phyloP scores from a whole-genome alignment of 2,797 vertebrate species.

The Acestrorhynchus altus region DNA sequence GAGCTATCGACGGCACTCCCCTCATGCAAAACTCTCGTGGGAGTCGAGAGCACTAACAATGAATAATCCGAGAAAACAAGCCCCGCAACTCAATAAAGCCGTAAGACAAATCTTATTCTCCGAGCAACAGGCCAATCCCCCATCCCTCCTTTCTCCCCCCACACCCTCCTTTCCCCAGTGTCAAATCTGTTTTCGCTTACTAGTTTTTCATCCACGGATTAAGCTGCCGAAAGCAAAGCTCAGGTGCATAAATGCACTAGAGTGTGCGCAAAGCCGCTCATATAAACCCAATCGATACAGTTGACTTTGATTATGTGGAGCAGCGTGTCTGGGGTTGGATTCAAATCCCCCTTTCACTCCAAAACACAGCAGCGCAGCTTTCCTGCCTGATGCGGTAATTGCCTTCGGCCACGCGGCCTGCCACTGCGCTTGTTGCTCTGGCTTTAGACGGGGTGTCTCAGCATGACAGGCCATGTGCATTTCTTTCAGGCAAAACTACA shows the following conservation, averaged over 20 bases:
- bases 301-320: slow-evolving; percentile 60
- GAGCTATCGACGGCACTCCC: slow-evolving; percentile 34
- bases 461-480: slow-evolving; percentile 30
- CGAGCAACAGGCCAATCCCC: slow-evolving; percentile 25
- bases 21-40: neutral
- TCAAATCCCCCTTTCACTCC: slow-evolving; percentile 47
- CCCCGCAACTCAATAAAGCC: slow-evolving; percentile 47
- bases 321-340: slow-evolving; percentile 46
- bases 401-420: slow-evolving; percentile 46
- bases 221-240: slow-evolving; percentile 37
- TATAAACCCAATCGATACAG: slow-evolving; percentile 49
- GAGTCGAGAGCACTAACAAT: slow-evolving; percentile 33
- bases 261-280: slow-evolving; percentile 46
- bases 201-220: slow-evolving; percentile 38
- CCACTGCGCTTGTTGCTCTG: slow-evolving; percentile 42
- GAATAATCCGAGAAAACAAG: slow-evolving; percentile 55
- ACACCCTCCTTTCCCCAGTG: slow-evolving; percentile 26
- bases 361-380: slow-evolving; percentile 34
- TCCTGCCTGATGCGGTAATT: slow-evolving; percentile 49
- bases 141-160: neutral
- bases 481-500: slow-evolving; percentile 39
- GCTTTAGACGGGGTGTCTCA: slow-evolving; percentile 46
- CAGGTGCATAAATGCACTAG: slow-evolving; percentile 50
- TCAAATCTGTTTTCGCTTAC: slow-evolving; percentile 51
- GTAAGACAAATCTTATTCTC: slow-evolving; percentile 48